A percentile compares a stretch with the other conserved stretches of the same genome.
Conservation (phyloP, 2,888 invertebrate species). For the Glyphotaelius pellucidus region DNA sequence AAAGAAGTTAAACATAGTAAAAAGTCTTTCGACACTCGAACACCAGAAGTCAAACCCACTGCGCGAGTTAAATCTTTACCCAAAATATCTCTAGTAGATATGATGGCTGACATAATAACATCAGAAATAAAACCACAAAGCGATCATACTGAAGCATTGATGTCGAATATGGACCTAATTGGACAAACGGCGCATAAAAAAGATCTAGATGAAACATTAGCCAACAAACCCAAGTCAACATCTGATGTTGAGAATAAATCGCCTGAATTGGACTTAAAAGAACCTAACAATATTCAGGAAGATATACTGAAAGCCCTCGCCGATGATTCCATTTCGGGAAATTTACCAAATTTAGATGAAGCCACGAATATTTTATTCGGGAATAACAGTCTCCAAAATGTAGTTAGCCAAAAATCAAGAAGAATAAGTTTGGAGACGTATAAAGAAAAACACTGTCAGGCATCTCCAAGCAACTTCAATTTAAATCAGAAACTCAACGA, state of each 20-base stretch:
- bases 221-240: neutral
- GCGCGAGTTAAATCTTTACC: neutral
- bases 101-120: conserved; percentile 53
- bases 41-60: neutral
- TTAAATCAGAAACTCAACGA: neutral
- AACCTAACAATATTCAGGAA: conserved; percentile 29
- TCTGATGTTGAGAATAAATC: neutral
- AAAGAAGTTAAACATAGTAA: neutral
- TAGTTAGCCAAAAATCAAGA: conserved; percentile 70
- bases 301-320: conserved; percentile 57
- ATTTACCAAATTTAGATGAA: neutral
- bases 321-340: conserved; percentile 21
- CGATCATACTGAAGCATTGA: neutral
- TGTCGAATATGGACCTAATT: neutral
- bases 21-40: neutral
- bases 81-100: conserved; percentile 22
- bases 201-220: neutral
- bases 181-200: neutral
- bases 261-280: neutral
- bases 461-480: neutral
- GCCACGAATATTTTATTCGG: conserved; percentile 20
- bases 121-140: conserved; percentile 30
- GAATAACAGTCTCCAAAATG: conserved; percentile 38
- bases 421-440: conserved; percentile 76
- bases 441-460: conserved; percentile 71